phyloP scores from a whole-genome alignment of 2,888 invertebrate species.

The Synergus umbraculus region DNA sequence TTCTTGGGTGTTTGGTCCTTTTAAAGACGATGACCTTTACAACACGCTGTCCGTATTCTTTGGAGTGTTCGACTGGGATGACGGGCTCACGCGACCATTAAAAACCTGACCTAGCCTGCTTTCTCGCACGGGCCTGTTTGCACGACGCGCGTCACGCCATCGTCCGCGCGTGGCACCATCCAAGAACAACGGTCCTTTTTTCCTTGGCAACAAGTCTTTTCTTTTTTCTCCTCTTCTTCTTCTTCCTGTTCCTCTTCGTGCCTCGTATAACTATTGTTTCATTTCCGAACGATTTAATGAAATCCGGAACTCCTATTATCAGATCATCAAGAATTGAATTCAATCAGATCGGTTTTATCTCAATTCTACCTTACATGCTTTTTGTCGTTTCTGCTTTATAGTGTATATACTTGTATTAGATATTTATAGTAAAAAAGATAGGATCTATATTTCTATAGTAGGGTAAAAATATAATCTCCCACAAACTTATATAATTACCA shows the following conservation, averaged over 20 bases:
- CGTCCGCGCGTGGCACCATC: slow-evolving; percentile 53
- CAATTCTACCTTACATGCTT: background rate
- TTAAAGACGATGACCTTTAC: slow-evolving; percentile 39
- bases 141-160: slow-evolving; percentile 62
- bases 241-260: slow-evolving; percentile 36
- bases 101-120: slow-evolving; percentile 73
- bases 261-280: slow-evolving; percentile 36
- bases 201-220: slow-evolving; percentile 40
- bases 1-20: slow-evolving; percentile 29
- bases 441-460: background rate
- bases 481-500: background rate
- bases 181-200: slow-evolving; percentile 39
- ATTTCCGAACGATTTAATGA: slow-evolving; percentile 42
- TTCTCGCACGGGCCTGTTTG: slow-evolving; percentile 56
- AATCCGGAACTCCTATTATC: slow-evolving; percentile 3
- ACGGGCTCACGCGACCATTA: slow-evolving; percentile 74
- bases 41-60: slow-evolving; percentile 68
- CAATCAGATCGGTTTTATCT: background rate
- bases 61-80: slow-evolving; percentile 69
- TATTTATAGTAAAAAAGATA: background rate
- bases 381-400: background rate
- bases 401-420: background rate
- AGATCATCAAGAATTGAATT: slow-evolving; percentile 9
- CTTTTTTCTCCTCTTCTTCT: slow-evolving; percentile 33
- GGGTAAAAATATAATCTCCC: too few relatives aligned